Percentiles rank a stretch among this genome's conserved stretches.
phyloP scores from a whole-genome alignment of 2,113 vertebrate genomes.

The Ailuropoda melanoleuca region DNA sequence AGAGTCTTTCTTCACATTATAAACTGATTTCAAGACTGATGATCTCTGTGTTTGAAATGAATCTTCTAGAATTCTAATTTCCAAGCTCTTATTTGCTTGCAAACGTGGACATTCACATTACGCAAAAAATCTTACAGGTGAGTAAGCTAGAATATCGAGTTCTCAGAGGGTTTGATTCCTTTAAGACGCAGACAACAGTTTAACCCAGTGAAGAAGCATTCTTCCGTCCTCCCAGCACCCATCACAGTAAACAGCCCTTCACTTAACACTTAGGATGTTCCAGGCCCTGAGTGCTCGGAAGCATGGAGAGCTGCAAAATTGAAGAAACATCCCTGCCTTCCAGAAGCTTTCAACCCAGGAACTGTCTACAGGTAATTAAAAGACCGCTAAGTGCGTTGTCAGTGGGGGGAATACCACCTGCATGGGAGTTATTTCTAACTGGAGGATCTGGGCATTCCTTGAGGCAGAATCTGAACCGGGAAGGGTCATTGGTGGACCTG shows the following conservation, averaged over 20 bases:
- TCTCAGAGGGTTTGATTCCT: neutral
- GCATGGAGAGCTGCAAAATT: neutral
- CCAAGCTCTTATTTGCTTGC: neutral
- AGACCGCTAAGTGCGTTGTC: neutral
- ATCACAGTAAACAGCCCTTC: neutral
- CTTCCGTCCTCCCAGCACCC: neutral
- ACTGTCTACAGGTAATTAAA: neutral
- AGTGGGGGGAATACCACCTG: neutral
- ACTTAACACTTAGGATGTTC: neutral
- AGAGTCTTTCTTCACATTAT: neutral
- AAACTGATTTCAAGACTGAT: neutral
- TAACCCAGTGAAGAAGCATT: neutral
- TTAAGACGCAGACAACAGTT: neutral
- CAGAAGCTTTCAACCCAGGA: neutral
- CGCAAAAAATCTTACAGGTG: neutral
- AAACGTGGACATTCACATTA: neutral
- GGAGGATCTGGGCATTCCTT: neutral
- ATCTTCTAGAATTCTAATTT: constrained; percentile 19
- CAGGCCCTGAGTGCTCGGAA: neutral
- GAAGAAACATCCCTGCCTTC: neutral
- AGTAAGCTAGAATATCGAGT: neutral
- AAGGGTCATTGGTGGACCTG: accelerated
- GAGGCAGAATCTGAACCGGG: neutral
- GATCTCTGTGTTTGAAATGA: neutral
- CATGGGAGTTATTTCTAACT: neutral